Evolutionary conservation across 1,140 invertebrate genomes (phyloP).

Genomic region (Drosophila nigromelanica): DNA sequence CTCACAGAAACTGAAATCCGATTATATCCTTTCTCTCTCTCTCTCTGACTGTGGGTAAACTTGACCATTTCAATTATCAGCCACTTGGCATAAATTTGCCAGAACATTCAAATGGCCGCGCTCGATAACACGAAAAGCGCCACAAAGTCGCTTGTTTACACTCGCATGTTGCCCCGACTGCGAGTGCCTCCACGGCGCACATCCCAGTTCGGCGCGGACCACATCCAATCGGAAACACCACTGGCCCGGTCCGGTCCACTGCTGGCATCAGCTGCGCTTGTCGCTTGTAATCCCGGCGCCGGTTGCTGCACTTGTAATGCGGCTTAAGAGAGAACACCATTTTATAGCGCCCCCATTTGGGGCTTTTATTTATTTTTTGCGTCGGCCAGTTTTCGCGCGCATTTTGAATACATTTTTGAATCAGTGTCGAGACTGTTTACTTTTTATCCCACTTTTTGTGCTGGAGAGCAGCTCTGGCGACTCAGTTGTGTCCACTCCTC

Average conservation of each 20-base stretch:
- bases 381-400: slow-evolving; percentile 46
- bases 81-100: slow-evolving; percentile 64
- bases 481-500: slow-evolving; percentile 17
- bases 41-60: slow-evolving; percentile 2
- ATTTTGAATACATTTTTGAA: slow-evolving; percentile 82
- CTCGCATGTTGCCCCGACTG: slow-evolving; percentile 47
- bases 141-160: slow-evolving; percentile 76
- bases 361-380: slow-evolving; percentile 14
- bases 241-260: neutral
- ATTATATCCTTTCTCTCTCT: neutral
- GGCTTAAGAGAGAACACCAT: slow-evolving; percentile 64
- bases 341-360: slow-evolving; percentile 45
- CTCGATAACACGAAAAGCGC: slow-evolving; percentile 70
- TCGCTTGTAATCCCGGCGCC: slow-evolving; percentile 68
- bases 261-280: slow-evolving; percentile 68
- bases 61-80: slow-evolving; percentile 69
- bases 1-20: too few species aligned
- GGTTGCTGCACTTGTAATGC: slow-evolving; percentile 76
- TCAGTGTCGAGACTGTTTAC: slow-evolving; percentile 71
- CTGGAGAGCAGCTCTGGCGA: neutral
- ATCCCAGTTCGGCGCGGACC: neutral
- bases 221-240: slow-evolving; percentile 26
- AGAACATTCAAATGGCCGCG: slow-evolving; percentile 54
- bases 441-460: slow-evolving; percentile 54
- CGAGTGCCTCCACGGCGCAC: neutral